Evolutionary conservation across 2,888 invertebrate species (phyloP), one percentile per base, ranked within the genome.

Genomic region (Trichacis sp.): DNA sequence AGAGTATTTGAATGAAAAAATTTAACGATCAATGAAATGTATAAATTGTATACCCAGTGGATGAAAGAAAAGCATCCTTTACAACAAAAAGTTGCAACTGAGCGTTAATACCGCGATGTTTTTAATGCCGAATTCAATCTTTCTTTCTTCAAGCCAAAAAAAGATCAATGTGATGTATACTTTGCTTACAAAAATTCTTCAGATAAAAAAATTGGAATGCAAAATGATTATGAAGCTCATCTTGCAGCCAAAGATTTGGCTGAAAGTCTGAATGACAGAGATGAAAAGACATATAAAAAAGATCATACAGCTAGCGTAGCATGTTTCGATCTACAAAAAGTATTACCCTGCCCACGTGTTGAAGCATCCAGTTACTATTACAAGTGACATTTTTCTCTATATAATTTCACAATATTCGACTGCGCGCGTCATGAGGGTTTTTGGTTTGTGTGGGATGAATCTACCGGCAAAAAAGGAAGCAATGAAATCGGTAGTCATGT

Each of bases 391-490:
- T 40, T 63, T 1, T 49, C 64, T 12, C 56, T 66, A 18, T 73
- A 62, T 42, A 73, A 73, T 46, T 70, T 72, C 29, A 68, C 72
- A 3, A 38, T 73, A 1, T 69, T 60, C 52, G 64, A 72, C 50
- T 43, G 66, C 20, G 45, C 9, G 5, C 19, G 20, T 11, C 69
- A 66, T 18, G 14, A 68, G 58, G 72, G 64, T 6, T 47, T 57
- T 47, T 77, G 76, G 48, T 75, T 68, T 48, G 62, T 75, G 54
- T 77, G 74, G 74, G 58, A 68, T 47, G 77, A 76, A 59, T 47
- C 48, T 1, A 46, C 66, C 17, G 74, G 62, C 5, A 68, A 71
- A 43, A 65, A 72, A 50, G 73, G 73, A 15, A 56, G 73, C 5
- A 73, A 70, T 38, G 70, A 74, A 57, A 69, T 75, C 9, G 54